Evolutionary conservation across 2,797 vertebrate species (phyloP).

Genomic region (Oryzias dopingdopingensis): DNA sequence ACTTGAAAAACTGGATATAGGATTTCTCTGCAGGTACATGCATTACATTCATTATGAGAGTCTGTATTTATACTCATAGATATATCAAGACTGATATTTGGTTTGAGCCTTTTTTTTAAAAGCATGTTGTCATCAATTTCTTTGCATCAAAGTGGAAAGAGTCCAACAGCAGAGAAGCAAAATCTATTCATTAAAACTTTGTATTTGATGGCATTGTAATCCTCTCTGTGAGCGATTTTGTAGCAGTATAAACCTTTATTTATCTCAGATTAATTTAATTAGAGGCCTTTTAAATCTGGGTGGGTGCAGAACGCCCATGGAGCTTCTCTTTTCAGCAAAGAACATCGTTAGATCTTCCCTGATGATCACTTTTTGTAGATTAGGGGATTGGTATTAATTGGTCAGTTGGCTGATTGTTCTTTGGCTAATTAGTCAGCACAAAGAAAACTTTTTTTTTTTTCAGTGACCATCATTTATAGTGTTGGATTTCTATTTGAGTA

Average conservation of each 20-base stretch:
- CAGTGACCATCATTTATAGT: constrained; percentile 62
- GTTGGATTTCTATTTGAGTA: constrained; percentile 3
- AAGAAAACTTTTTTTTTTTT: constrained; percentile 43
- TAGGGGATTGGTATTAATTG: constrained; percentile 78
- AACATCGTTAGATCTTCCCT: constrained; percentile 62
- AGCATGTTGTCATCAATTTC: constrained; percentile 1
- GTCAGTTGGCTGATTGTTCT: constrained; percentile 77
- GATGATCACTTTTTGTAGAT: constrained; percentile 71
- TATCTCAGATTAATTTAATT: constrained; percentile 80
- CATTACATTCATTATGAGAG: no score
- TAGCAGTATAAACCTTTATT: constrained; percentile 73
- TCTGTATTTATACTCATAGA: no score
- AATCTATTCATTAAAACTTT: constrained; percentile 46
- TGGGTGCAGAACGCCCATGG: constrained; percentile 68
- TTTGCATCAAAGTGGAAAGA: constrained; percentile 5
- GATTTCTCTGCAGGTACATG: no score
- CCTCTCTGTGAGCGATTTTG: constrained; percentile 71
- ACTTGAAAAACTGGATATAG: background rate
- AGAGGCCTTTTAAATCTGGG: constrained; percentile 74
- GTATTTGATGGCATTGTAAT: constrained; percentile 73
- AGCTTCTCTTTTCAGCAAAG: constrained; percentile 68
- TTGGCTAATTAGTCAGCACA: constrained; percentile 69
- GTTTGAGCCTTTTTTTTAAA: no score
- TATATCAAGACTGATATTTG: no score
- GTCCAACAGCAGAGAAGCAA: constrained; percentile 14